Conservation (phyloP, 2,113 vertebrate genomes). For the Tetrax tetrax region DNA sequence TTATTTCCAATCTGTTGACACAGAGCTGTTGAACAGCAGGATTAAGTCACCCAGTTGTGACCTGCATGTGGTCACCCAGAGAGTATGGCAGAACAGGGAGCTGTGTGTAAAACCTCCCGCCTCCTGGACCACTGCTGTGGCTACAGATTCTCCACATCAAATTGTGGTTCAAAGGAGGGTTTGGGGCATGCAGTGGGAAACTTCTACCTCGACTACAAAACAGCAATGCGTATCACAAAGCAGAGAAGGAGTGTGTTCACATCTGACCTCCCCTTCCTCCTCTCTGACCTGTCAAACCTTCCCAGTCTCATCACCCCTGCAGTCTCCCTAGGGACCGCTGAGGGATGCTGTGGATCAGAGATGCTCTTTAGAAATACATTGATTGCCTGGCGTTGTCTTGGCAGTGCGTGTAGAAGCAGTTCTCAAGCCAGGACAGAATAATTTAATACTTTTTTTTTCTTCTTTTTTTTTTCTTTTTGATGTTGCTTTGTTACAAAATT, state of each 20-base stretch:
- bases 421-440: not conserved
- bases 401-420: not conserved
- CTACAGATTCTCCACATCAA: no score
- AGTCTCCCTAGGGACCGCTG: conserved; percentile 41
- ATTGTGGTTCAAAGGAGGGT: not conserved
- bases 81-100: not conserved
- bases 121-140: not conserved
- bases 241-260: not conserved
- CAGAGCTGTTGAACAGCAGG: not conserved
- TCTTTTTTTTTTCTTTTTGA: not conserved
- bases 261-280: not conserved
- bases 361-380: conserved; percentile 10
- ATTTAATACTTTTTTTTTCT: not conserved
- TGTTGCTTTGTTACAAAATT: conserved; percentile 34
- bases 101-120: not conserved
- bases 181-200: not conserved
- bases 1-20: not conserved
- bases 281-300: not conserved
- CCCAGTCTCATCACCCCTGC: not conserved
- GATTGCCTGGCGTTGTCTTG: not conserved
- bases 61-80: not conserved
- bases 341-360: conserved; percentile 44
- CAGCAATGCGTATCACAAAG: not conserved
- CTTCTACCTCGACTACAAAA: not conserved
- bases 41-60: not conserved